Base-by-base conservation (phyloP, 2,797 vertebrate species). In the Ptychadena robeensis region DNA sequence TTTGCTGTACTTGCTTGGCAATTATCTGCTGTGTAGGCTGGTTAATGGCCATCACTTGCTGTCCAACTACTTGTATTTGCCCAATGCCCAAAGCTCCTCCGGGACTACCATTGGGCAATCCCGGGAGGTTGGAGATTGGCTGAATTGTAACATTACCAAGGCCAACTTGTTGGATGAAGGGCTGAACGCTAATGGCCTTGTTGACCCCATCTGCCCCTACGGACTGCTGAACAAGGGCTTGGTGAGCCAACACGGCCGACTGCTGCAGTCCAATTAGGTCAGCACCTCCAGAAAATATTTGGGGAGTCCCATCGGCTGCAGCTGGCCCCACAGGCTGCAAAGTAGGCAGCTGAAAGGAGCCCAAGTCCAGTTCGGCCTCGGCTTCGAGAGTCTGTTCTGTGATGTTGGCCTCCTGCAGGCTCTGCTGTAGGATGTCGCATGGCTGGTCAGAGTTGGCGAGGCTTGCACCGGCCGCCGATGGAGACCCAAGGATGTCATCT, bases 21-120 rank as follows among this genome's bases (percentile, higher is more conserved):
- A 98, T 88, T 81, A 99, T 94, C 82, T 95, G 96, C 83, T 96
- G 97, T 2, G 94, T 87, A 8, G 96, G 91, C 2, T 95, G 95
- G 90, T 98, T 98, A 88, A 98, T 98, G n/a, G 97, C 96, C 97
- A 99, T 99, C 88, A 99, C 96, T 0, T 96, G 95, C 85, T 98
- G 97, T 9, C 97, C 96, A 0, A 99, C 95, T 83, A 99, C 97
- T 86, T 98, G 97, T 89, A 98, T 98, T 82, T 96, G 97, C 18
- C 96, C 96, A 7, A 98, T 94, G 44, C 97, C 97, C 83, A 99
- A 85, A 0, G 96, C 90, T 0, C 96, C 95, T 22, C 96, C 92
- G 6, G 97, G 96, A 87, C 95, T 96, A 37, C 97, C 97, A 0
- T 98, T 99, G 74, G 96, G 96, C 86, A 99, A 75, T 0, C 96